Base-by-base conservation (phyloP, 1,140 invertebrate species). In the Cardiocondyla obscurior region DNA sequence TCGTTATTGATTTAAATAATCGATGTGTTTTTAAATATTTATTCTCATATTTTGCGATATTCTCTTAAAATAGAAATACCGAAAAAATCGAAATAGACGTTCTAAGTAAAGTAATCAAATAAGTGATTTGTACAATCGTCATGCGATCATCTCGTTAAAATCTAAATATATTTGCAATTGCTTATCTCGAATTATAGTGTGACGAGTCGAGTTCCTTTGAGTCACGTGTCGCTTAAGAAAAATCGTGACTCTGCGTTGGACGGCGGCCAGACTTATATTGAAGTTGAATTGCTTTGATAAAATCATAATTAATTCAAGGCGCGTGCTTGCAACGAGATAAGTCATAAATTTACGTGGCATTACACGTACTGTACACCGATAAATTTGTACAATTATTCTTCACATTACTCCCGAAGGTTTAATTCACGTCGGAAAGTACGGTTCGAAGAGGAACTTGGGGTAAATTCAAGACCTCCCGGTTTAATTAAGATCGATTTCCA, bases 271-370 rank as follows among this genome's bases (percentile, higher is more conserved):
- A 64, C 49, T 33, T 22, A 14, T 62, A 46, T 22, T 46, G 72
- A 22, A n/a, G 39, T 22, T 28, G 10, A 42, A 53, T n/a, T 28
- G 36, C 28, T 46, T 64, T 5, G 72, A 62, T 76, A 62, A 46
- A 46, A 73, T 76, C 72, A 36, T 76, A 64, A 76, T 76, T 76
- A 76, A 76, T 76, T 76, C 72, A 22, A 76, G 10, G 25, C 57
- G 22, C 72, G 72, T 76, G 72, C 19, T n/a, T 46, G 57, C 39
- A 62, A 76, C 19, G 16, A n/a, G 39, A 74, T 62, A 64, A 62
- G 36, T 62, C 28, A 62, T 46, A 30, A 33, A 46, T 76, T 46
- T 76, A 64, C 46, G 72, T 30, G 39, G 28, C 12, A 1, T 64
- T 62, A 30, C n/a, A n/a, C 58, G 30, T 16, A 12, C 36, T 16